Conservation (phyloP, 2,113 vertebrate genomes). For the Hemicordylus capensis region DNA sequence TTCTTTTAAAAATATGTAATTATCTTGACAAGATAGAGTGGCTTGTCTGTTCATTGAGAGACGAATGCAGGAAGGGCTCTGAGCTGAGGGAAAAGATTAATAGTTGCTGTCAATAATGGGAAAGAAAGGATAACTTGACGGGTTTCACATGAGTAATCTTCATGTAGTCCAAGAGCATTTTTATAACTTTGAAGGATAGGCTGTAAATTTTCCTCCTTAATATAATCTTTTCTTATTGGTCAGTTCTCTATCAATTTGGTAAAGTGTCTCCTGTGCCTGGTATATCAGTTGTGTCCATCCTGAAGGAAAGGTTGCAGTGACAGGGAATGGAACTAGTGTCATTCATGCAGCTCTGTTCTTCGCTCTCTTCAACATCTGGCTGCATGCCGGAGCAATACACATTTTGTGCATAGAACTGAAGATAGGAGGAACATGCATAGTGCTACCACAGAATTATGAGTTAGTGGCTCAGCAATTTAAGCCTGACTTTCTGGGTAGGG, state of each 20-base stretch:
- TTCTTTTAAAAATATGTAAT: conserved; percentile 60
- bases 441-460: not conserved
- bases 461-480: not conserved
- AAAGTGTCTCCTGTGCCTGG: not conserved
- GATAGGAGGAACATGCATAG: not conserved
- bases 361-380: rapidly evolving
- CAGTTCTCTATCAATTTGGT: conserved; percentile 24
- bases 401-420: not conserved
- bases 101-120: conserved; percentile 64
- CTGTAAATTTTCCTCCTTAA: conserved; percentile 50
- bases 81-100: conserved; percentile 67
- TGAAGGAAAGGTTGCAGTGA: rapidly evolving
- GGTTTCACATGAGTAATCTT: conserved; percentile 64
- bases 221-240: conserved; percentile 53
- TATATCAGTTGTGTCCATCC: not conserved
- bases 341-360: not conserved
- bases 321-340: not conserved
- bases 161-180: conserved; percentile 52
- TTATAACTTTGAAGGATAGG: conserved; percentile 66
- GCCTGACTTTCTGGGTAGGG: not conserved
- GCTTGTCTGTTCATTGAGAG: conserved; percentile 36
- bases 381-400: not conserved
- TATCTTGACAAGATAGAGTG: conserved; percentile 69
- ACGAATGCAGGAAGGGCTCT: conserved; percentile 41
- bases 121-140: conserved; percentile 67